Evolutionary conservation across 2,113 vertebrate species (phyloP), one percentile per base, ranked within the genome.

Genomic region (Chloropsis cyanopogon): DNA sequence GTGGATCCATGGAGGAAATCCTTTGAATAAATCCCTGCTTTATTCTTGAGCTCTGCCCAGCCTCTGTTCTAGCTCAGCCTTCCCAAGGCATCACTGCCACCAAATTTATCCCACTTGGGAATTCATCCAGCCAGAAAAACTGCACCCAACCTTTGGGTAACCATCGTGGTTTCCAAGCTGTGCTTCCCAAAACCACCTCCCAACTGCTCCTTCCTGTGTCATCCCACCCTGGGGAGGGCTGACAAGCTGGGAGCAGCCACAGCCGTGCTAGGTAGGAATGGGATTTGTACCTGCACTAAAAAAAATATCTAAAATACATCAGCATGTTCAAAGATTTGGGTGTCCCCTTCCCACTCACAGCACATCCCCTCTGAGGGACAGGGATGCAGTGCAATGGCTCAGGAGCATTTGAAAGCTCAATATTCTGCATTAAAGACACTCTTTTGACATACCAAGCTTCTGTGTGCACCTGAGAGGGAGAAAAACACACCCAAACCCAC

Each of bases 251-350:
- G 29, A 57, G 50, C 46, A 82, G 17, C 26, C 47, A 22, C 9
- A 56, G 39, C 29, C 7, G 1, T n/a, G 69, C 47, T 6, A 17
- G 4, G 2, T 2, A 21, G 56, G 33, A 17, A 26, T 6, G 6
- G 14, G n/a, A 69, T 54, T 79, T 80, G 17, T 18, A 75, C 12
- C 64, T 54, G 11, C 39, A 78, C 15, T 6, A 59, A 64, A 72
- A 64, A 33, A 47, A 13, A 19, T 1, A 49, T 9, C 10, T 56
- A 42, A 84, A 90, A 50, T 2, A 1, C 0, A 1, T 9, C 29
- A 42, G 29, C 5, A 25, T 0, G 0, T n/a, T 63, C 22, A 5
- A 44, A 64, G 53, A 26, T 16, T 29, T 6, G 13, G 53, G 25
- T 4, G 26, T 20, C 6, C 31, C 13, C 12, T 66, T 22, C 12